phyloP scores from a whole-genome alignment of 2,113 vertebrate genomes.

The Dunckerocampus dactyliophorus region DNA sequence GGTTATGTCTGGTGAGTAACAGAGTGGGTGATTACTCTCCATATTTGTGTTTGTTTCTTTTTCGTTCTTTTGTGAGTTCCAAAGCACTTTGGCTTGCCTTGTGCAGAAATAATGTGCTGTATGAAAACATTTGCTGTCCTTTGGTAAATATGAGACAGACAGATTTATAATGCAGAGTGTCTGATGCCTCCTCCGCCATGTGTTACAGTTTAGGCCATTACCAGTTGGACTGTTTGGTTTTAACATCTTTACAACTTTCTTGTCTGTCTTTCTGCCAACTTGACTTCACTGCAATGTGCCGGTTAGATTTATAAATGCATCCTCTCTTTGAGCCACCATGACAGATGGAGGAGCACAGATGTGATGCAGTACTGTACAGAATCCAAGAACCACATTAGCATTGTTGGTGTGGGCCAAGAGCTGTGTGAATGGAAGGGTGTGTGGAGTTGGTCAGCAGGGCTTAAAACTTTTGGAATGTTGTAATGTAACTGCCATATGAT shows the following conservation, averaged over 20 bases:
- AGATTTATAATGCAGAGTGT: conserved; percentile 20
- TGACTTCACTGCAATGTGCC: conserved; percentile 54
- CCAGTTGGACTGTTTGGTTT: conserved; percentile 42
- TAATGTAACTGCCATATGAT: conserved; percentile 38
- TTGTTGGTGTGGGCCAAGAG: conserved; percentile 45
- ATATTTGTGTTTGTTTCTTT: background rate
- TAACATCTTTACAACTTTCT: conserved; percentile 32
- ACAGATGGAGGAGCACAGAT: conserved; percentile 57
- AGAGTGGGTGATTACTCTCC: background rate
- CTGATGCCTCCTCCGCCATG: conserved; percentile 32
- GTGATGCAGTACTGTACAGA: conserved; percentile 56
- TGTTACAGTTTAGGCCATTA: conserved; percentile 55
- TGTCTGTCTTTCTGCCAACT: conserved; percentile 55
- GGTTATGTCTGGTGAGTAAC: background rate
- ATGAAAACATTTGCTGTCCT: background rate
- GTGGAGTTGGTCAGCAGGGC: conserved; percentile 18
- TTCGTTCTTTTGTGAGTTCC: background rate
- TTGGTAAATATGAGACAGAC: conserved; percentile 9
- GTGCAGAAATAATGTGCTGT: background rate
- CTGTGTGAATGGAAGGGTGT: conserved; percentile 20
- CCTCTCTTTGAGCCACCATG: conserved; percentile 43
- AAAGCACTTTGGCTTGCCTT: conserved; percentile 2
- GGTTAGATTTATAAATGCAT: conserved; percentile 64
- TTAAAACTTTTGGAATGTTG: conserved; percentile 34
- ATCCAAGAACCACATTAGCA: conserved; percentile 51